These are phyloP conservation scores for Bergia puertoricense DNA, from an alignment of 92 coral and sea anemone genomes.

Conservation along the genomic window DNA sequence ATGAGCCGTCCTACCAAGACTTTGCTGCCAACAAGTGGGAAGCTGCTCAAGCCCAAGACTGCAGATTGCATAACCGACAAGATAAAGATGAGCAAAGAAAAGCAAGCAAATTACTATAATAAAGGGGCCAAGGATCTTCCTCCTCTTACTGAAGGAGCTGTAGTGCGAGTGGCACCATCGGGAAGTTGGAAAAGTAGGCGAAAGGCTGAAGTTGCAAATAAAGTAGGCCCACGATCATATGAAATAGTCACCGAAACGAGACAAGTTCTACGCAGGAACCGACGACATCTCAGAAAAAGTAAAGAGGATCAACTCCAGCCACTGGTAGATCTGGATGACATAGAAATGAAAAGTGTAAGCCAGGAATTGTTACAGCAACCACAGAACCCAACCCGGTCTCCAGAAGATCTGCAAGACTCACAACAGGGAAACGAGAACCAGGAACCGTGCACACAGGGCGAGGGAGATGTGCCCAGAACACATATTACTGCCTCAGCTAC, in stretches of 20 bases:
- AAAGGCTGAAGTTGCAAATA: background rate
- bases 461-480: background rate
- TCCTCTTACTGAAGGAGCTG: no score
- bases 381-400: background rate
- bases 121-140: no score
- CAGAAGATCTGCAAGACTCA: background rate
- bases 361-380: background rate
- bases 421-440: background rate
- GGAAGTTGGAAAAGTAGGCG: background rate
- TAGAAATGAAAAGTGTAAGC: slow-evolving; percentile 1
- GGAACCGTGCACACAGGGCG: background rate
- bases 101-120: background rate
- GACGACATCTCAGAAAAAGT: background rate
- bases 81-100: background rate
- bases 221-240: background rate
- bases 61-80: background rate
- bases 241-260: background rate
- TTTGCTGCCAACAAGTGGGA: no score
- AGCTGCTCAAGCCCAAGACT: no score
- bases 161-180: no score
- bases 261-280: background rate
- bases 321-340: background rate
- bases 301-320: background rate
- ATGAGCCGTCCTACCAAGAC: no score
- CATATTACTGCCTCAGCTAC: background rate